A percentile compares a stretch with the other conserved stretches of the same genome.
phyloP scores from a whole-genome alignment of 1,140 invertebrate genomes.

The Plodia interpunctella region DNA sequence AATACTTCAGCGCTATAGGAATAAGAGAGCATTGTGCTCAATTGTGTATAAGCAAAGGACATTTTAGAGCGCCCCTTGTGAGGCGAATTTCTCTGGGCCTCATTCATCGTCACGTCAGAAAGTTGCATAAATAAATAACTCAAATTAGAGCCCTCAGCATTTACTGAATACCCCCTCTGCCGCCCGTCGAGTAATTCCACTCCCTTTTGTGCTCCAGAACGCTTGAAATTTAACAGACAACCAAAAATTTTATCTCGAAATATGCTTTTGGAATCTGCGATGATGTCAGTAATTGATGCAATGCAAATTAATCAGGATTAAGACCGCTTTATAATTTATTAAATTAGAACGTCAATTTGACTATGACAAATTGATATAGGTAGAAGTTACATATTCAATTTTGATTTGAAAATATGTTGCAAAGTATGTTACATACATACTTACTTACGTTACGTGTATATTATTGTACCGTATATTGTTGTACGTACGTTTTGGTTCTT shows the following conservation, averaged over 20 bases:
- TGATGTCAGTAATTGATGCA: constrained; percentile 11
- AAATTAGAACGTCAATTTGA: neutral
- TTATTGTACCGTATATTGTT: too few relatives aligned
- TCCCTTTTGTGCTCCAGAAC: constrained; percentile 25
- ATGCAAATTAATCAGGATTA: constrained; percentile 4
- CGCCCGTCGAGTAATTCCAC: constrained; percentile 25
- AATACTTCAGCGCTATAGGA: neutral
- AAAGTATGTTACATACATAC: too few relatives aligned
- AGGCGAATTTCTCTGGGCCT: constrained; percentile 18
- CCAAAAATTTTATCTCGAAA: constrained; percentile 11
- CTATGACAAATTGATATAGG: too few relatives aligned
- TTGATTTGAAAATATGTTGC: too few relatives aligned
- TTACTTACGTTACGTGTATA: too few relatives aligned
- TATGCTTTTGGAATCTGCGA: constrained; percentile 11
- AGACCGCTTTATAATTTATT: neutral
- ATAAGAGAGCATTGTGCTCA: constrained; percentile 1
- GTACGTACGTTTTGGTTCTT: too few relatives aligned
- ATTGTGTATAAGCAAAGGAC: constrained; percentile 33
- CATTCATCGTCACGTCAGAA: constrained; percentile 44
- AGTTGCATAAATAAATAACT: constrained; percentile 65
- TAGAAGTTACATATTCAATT: too few relatives aligned
- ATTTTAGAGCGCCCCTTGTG: constrained; percentile 40
- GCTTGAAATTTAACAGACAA: constrained; percentile 21
- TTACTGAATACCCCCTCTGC: constrained; percentile 22
- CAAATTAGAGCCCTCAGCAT: constrained; percentile 44